phyloP scores from a whole-genome alignment of 2,888 invertebrate genomes.

The Clivina fossor region DNA sequence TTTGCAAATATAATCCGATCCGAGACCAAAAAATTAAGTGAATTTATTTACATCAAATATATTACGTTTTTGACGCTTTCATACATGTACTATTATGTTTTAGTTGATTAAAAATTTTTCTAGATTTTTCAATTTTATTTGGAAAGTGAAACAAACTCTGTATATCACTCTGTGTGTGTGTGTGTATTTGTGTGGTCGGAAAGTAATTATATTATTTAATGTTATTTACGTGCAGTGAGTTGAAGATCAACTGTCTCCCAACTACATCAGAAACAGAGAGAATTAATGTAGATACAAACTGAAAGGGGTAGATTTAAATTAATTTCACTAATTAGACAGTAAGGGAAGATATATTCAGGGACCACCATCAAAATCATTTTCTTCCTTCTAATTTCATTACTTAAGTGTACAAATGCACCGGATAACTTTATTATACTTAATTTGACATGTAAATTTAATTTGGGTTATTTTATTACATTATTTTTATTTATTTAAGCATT shows the following conservation, averaged over 20 bases:
- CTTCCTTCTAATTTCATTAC: too few species aligned
- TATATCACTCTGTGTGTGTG: neutral
- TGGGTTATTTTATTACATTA: neutral
- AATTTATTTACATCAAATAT: neutral
- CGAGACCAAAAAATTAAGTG: neutral
- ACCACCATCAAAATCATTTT: too few species aligned
- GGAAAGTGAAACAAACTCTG: neutral
- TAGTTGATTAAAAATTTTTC: neutral
- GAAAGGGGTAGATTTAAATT: conserved; percentile 20
- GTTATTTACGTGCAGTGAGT: conserved; percentile 5
- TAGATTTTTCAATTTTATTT: neutral
- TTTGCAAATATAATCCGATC: neutral
- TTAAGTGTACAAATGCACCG: too few species aligned
- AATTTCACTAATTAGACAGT: conserved; percentile 24
- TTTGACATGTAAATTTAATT: neutral
- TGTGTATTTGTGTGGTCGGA: neutral
- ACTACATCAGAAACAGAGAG: neutral
- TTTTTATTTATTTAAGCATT: neutral
- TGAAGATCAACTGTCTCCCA: neutral
- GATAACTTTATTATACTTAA: too few species aligned
- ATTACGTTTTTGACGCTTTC: neutral
- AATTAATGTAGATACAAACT: conserved; percentile 9
- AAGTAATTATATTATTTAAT: conserved; percentile 10
- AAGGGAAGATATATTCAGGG: too few species aligned
- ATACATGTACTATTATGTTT: neutral